Conservation (phyloP, 2,888 invertebrate species). For the Tinea semifulvella region DNA sequence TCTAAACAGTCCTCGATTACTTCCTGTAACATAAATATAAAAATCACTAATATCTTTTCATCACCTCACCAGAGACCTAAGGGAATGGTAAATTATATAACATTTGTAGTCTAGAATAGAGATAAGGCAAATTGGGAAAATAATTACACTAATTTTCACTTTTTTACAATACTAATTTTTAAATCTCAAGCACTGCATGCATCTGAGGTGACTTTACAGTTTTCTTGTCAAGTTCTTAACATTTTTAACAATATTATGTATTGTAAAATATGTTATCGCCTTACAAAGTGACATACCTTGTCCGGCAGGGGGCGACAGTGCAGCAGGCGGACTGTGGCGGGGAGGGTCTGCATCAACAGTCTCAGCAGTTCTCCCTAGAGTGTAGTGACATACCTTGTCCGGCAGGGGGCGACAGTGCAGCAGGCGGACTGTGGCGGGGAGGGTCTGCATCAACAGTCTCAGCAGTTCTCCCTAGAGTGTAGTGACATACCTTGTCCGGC, state of each 20-base stretch:
- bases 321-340: constrained; percentile 78
- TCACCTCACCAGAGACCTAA: too few species aligned
- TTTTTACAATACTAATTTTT: too few species aligned
- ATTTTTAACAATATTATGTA: too few species aligned
- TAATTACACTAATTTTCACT: too few species aligned
- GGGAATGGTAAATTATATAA: too few species aligned
- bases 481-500: constrained; percentile 68
- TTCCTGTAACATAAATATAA: constrained; percentile 28
- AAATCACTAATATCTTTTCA: not conserved
- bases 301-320: constrained; percentile 74
- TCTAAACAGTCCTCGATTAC: constrained; percentile 76
- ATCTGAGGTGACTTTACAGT: too few species aligned
- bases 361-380: constrained; percentile 83
- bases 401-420: constrained; percentile 73
- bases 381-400: constrained; percentile 72
- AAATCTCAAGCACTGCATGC: too few species aligned
- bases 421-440: constrained; percentile 79
- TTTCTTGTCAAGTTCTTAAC: too few species aligned
- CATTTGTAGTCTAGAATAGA: too few species aligned
- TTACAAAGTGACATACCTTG: constrained; percentile 34
- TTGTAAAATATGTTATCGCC: too few species aligned
- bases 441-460: constrained; percentile 72
- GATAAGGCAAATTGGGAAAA: too few species aligned
- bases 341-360: constrained; percentile 74
- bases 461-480: constrained; percentile 85